Percentiles rank a stretch among this genome's conserved stretches.
phyloP scores from a whole-genome alignment of 1,140 invertebrate genomes.

The Colletes gigas region DNA sequence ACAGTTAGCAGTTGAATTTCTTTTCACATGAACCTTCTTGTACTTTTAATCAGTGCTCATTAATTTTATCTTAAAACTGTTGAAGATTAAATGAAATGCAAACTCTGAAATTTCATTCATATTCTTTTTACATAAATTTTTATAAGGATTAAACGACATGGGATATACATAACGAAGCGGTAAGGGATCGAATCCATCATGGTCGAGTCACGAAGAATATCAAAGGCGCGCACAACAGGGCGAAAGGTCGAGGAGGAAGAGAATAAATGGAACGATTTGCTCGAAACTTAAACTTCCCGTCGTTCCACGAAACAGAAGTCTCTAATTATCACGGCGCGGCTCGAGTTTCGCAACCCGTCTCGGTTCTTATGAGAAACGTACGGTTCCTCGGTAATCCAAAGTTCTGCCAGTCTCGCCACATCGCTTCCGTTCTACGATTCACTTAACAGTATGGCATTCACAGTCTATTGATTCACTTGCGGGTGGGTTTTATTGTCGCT shows the following conservation, averaged over 20 bases:
- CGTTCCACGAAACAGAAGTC: conserved; percentile 51
- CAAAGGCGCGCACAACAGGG: neutral
- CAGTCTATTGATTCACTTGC: conserved; percentile 13
- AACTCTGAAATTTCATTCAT: too few relatives aligned
- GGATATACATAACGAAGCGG: too few relatives aligned
- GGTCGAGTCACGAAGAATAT: neutral
- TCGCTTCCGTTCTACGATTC: conserved; percentile 11
- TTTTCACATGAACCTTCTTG: too few relatives aligned
- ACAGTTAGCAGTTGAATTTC: too few relatives aligned
- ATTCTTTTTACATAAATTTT: too few relatives aligned
- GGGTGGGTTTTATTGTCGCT: conserved; percentile 3
- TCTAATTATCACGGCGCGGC: conserved; percentile 55
- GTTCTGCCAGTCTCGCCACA: conserved; percentile 10
- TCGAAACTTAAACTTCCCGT: conserved; percentile 51
- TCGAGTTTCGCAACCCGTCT: conserved; percentile 45
- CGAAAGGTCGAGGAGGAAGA: conserved; percentile 1
- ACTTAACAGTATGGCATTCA: conserved; percentile 8
- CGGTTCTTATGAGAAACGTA: conserved; percentile 45
- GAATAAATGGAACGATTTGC: conserved; percentile 33
- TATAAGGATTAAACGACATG: too few relatives aligned
- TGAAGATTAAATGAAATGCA: too few relatives aligned
- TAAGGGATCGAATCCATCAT: too few relatives aligned
- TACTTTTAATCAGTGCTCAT: too few relatives aligned
- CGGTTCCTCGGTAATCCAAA: conserved; percentile 29
- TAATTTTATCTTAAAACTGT: neutral